Evolutionary conservation across 2,888 invertebrate species (phyloP).

Genomic region (Mimachlamys varia): DNA sequence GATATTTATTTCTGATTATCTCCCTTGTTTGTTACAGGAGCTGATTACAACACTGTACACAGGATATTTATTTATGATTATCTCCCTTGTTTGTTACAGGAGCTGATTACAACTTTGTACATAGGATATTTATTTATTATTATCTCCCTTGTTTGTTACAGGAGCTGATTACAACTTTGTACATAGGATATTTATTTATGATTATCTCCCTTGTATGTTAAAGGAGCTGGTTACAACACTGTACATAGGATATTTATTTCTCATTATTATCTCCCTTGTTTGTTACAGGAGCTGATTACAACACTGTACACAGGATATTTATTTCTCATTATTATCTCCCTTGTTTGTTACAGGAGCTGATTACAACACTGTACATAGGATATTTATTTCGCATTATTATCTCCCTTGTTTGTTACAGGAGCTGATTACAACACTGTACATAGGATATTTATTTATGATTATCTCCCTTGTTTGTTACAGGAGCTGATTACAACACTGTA

Average conservation of each 20-base stretch:
- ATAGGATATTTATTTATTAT: constrained; percentile 84
- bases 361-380: constrained; percentile 84
- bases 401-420: constrained; percentile 85
- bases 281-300: constrained; percentile 84
- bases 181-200: constrained; percentile 83
- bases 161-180: constrained; percentile 83
- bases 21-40: constrained; percentile 78
- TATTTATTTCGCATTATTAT: constrained; percentile 83
- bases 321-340: constrained; percentile 83
- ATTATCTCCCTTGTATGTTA: constrained; percentile 80
- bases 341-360: constrained; percentile 84
- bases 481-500: constrained; percentile 84
- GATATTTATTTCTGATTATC: too few species aligned
- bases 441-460: constrained; percentile 83
- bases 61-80: constrained; percentile 83
- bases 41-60: constrained; percentile 84
- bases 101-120: constrained; percentile 83
- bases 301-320: constrained; percentile 84
- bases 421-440: constrained; percentile 83
- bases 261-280: constrained; percentile 84
- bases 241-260: constrained; percentile 83
- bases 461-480: constrained; percentile 80
- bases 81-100: constrained; percentile 80
- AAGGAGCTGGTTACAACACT: constrained; percentile 83
- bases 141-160: constrained; percentile 79